phyloP scores from a whole-genome alignment of 1,140 invertebrate species.

The Trachymyrmex cornetzi region DNA sequence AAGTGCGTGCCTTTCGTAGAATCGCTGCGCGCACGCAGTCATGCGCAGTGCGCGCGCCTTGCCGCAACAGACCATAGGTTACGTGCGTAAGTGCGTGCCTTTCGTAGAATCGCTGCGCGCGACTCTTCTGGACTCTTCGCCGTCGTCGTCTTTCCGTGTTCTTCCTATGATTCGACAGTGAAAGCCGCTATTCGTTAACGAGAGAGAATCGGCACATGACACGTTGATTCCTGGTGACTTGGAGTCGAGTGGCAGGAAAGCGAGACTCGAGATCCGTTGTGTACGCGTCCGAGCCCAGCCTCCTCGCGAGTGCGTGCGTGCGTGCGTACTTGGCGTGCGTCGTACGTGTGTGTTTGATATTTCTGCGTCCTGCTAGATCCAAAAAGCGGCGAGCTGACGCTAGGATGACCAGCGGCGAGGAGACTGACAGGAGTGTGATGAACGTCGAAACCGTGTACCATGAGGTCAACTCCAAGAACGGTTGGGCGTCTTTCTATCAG shows the following conservation, averaged over 20 bases:
- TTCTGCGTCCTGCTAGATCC: constrained; percentile 43
- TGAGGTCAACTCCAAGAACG: constrained; percentile 88
- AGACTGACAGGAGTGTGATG: constrained; percentile 76
- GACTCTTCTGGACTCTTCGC: not conserved
- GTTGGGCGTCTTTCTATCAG: constrained; percentile 90
- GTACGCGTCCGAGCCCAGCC: constrained; percentile 62
- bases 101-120: not conserved
- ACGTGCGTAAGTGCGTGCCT: constrained; percentile 38
- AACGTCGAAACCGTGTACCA: constrained; percentile 90
- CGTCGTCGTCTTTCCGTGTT: constrained; percentile 16
- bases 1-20: constrained; percentile 21
- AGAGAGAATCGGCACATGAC: constrained; percentile 54
- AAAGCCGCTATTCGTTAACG: constrained; percentile 47
- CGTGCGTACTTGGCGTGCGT: constrained; percentile 23
- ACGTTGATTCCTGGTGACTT: constrained; percentile 37
- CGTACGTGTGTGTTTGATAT: constrained; percentile 27
- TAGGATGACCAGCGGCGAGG: constrained; percentile 70
- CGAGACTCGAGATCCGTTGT: constrained; percentile 4
- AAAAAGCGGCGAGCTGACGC: constrained; percentile 61
- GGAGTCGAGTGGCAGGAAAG: constrained; percentile 30
- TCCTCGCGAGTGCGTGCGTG: constrained; percentile 46
- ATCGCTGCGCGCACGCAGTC: not conserved
- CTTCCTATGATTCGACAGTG: constrained; percentile 43
- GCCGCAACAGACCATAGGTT: constrained; percentile 39
- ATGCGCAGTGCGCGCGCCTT: constrained; percentile 43